Evolutionary conservation across 2,113 vertebrate species (phyloP).

Genomic region (Sylvietta virens): DNA sequence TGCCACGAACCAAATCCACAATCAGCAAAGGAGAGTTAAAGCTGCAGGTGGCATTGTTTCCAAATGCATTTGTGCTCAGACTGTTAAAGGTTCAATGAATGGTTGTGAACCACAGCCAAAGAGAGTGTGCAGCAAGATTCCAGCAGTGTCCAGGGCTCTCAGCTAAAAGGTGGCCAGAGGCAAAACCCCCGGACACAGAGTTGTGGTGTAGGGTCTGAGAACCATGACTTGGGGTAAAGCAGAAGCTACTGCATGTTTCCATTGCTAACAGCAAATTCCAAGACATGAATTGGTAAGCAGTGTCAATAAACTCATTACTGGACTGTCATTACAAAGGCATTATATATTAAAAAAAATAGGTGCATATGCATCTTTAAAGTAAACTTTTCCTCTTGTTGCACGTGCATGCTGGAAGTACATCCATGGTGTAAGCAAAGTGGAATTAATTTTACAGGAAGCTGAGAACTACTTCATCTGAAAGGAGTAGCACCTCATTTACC

Average conservation of each 20-base stretch:
- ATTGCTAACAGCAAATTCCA: not conserved
- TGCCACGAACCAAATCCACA: not conserved
- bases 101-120: not conserved
- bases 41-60: not conserved
- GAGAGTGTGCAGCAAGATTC: not conserved
- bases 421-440: not conserved
- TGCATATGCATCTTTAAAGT: not conserved
- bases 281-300: not conserved
- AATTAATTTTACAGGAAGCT: not conserved
- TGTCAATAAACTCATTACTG: not conserved
- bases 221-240: not conserved
- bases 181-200: not conserved
- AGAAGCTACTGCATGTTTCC: not conserved
- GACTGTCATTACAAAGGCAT: not conserved
- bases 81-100: not conserved
- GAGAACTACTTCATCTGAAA: not conserved
- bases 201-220: not conserved
- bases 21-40: not conserved
- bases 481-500: too few species aligned
- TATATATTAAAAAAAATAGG: not conserved
- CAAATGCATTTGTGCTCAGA: not conserved
- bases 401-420: not conserved
- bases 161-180: not conserved
- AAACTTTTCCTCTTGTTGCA: not conserved
- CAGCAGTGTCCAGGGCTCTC: not conserved